Conservation (phyloP, 2,113 vertebrate species). For the Pheucticus melanocephalus region DNA sequence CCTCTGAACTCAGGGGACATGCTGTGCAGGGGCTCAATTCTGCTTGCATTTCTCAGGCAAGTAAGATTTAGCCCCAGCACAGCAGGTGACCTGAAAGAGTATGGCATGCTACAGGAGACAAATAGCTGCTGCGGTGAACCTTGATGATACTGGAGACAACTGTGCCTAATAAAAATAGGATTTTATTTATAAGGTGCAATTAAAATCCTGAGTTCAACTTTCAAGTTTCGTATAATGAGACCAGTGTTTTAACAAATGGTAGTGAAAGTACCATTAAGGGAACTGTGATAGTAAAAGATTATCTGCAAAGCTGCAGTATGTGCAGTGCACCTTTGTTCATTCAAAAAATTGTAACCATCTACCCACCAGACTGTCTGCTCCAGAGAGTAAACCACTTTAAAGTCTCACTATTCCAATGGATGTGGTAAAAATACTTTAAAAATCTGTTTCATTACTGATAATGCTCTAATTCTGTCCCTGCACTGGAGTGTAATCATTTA, state of each 20-base stretch:
- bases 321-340: not conserved
- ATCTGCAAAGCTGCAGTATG: constrained; percentile 5
- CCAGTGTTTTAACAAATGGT: constrained; percentile 22
- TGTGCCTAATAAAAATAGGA: constrained; percentile 29
- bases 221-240: constrained; percentile 40
- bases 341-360: not conserved
- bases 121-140: constrained; percentile 49
- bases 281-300: not conserved
- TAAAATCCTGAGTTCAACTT: constrained; percentile 47
- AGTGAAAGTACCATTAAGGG: not conserved
- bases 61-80: constrained; percentile 5
- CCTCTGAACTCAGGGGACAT: constrained; percentile 13
- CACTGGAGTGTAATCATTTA: constrained; percentile 22
- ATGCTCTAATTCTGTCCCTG: constrained; percentile 21
- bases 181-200: constrained; percentile 52
- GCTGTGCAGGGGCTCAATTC: not conserved
- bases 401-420: not conserved
- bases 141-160: constrained; percentile 50
- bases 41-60: constrained; percentile 10
- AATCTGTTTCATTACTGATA: constrained; percentile 33
- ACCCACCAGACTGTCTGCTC: not conserved
- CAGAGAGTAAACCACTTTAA: not conserved
- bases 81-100: constrained; percentile 24
- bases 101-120: not conserved
- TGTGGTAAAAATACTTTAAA: constrained; percentile 28